Conservation (phyloP, 2,797 vertebrate genomes). For the Amblyopsis hoosieri region DNA sequence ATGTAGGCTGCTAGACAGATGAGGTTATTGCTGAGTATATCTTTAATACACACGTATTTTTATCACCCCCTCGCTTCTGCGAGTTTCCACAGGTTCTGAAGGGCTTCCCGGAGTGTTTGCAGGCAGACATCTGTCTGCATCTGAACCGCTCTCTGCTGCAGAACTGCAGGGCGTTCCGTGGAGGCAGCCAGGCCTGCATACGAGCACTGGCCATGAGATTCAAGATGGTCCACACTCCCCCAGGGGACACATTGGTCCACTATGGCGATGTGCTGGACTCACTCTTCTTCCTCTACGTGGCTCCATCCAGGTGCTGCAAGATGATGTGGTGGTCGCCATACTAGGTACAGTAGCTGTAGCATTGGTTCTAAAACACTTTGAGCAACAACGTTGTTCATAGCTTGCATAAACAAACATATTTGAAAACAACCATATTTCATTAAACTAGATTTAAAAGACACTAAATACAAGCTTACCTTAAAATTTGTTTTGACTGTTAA, state of each 20-base stretch:
- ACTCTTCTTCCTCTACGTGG: conserved; percentile 93
- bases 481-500: too few species aligned
- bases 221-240: conserved; percentile 90
- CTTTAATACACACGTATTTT: too few species aligned
- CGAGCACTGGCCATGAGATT: conserved; percentile 89
- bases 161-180: conserved; percentile 91
- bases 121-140: conserved; percentile 96
- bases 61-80: too few species aligned
- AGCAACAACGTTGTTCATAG: too few species aligned
- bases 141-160: conserved; percentile 91
- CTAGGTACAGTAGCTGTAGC: conserved; percentile 76
- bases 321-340: conserved; percentile 90
- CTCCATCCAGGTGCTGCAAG: conserved; percentile 90
- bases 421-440: too few species aligned
- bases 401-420: too few species aligned
- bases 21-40: too few species aligned
- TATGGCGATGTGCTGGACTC: conserved; percentile 90
- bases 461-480: too few species aligned
- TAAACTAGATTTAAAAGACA: too few species aligned
- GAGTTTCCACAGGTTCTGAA: conserved; percentile 85
- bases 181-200: conserved; percentile 92
- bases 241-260: conserved; percentile 91
- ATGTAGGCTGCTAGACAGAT: too few species aligned
- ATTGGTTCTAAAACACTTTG: background rate
- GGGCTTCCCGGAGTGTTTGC: conserved; percentile 94